These are phyloP conservation scores for Tetheella fluctuosa DNA, from an alignment of 2,888 invertebrate genomes.

Conservation along the genomic window DNA sequence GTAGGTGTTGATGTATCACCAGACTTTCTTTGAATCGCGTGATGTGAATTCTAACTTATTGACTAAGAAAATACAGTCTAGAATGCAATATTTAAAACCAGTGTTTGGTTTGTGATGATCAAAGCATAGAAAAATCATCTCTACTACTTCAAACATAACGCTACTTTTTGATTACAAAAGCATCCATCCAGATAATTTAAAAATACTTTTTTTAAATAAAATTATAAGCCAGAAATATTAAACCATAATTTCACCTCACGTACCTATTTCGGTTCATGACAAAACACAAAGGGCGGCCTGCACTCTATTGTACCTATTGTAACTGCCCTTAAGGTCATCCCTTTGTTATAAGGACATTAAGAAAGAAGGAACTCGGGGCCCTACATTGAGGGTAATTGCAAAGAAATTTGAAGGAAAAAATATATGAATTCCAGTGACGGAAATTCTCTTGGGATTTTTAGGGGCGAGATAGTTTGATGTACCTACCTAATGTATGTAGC, in stretches of 20 bases:
- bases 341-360: slow-evolving; percentile 32
- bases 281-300: slow-evolving; percentile 32
- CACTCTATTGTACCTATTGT: slow-evolving; percentile 43
- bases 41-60: too few relatives aligned
- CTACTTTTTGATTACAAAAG: too few relatives aligned
- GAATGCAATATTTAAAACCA: too few relatives aligned
- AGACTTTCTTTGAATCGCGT: too few relatives aligned
- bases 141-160: too few relatives aligned
- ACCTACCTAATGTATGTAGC: too few relatives aligned
- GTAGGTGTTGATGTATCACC: too few relatives aligned
- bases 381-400: neutral
- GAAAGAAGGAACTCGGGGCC: slow-evolving; percentile 14
- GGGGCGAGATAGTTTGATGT: too few relatives aligned
- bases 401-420: neutral
- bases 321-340: slow-evolving; percentile 36
- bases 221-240: neutral
- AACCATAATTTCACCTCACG: slow-evolving; percentile 2
- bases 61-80: too few relatives aligned
- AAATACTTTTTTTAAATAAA: neutral
- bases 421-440: neutral
- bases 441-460: neutral
- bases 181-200: too few relatives aligned
- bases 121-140: too few relatives aligned
- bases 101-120: too few relatives aligned
- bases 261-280: neutral